phyloP scores from a whole-genome alignment of 1,140 invertebrate species.

The Philotrypesis tridentata region DNA sequence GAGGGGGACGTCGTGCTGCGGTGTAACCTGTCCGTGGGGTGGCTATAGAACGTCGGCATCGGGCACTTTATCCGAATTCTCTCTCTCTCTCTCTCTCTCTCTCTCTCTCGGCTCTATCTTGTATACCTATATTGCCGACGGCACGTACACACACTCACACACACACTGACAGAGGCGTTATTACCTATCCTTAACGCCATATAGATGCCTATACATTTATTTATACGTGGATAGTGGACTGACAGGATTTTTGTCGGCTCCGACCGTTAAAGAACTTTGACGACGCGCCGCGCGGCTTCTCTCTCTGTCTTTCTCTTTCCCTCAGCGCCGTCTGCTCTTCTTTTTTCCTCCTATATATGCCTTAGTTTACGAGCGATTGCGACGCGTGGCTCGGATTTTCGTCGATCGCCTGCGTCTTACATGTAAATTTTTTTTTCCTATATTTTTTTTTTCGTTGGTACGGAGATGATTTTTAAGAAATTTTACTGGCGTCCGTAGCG shows the following conservation, averaged over 20 bases:
- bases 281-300: neutral
- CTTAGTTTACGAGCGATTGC: too few species aligned
- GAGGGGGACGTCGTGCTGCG: constrained; percentile 1
- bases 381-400: neutral
- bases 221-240: constrained; percentile 13
- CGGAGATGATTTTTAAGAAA: too few species aligned
- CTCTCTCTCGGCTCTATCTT: neutral
- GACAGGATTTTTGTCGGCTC: constrained; percentile 29
- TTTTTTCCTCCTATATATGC: neutral
- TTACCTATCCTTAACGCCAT: neutral
- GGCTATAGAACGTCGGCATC: neutral
- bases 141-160: too few species aligned
- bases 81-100: neutral
- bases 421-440: too few species aligned
- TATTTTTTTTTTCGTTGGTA: too few species aligned
- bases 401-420: too few species aligned
- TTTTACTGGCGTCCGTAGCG: too few species aligned
- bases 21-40: constrained; percentile 5
- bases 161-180: neutral
- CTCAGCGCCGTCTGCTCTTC: neutral
- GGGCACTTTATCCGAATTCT: neutral
- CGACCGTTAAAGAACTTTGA: constrained; percentile 41
- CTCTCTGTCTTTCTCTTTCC: constrained; percentile 5
- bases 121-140: too few species aligned
- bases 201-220: neutral